Conservation (phyloP, 2,888 invertebrate genomes). For the Catocala sponsa region DNA sequence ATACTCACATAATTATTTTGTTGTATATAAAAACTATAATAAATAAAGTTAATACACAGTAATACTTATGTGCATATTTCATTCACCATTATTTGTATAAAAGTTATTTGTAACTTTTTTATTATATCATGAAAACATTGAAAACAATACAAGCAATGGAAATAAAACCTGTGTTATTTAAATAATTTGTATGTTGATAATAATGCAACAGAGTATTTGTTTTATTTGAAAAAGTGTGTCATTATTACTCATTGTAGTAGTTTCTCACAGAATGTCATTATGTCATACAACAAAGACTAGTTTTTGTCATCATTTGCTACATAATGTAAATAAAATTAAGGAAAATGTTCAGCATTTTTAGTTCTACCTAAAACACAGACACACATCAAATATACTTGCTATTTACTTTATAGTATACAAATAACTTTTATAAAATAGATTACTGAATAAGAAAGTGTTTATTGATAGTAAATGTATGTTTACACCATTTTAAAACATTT, state of each 20-base stretch:
- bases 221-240: conserved; percentile 30
- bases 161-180: background rate
- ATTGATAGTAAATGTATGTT: no score
- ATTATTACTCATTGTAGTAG: conserved; percentile 40
- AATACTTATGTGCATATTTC: no score
- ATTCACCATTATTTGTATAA: no score
- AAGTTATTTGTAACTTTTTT: no score
- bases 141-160: no score
- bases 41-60: no score
- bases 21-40: no score
- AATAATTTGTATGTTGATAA: no score
- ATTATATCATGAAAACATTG: no score
- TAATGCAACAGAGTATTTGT: conserved; percentile 17
- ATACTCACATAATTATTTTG: no score
- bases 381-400: background rate
- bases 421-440: background rate
- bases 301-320: conserved; percentile 22
- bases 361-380: background rate
- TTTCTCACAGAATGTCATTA: conserved; percentile 45
- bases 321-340: conserved; percentile 20
- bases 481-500: no score
- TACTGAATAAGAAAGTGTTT: no score
- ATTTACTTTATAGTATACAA: background rate
- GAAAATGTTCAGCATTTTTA: conserved; percentile 15
- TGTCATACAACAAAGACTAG: conserved; percentile 23